Percentiles rank a stretch among this genome's conserved stretches.
These are phyloP conservation scores for Hipparchia sbordonii DNA, from an alignment of 2,888 invertebrate species.

Conservation along the genomic window DNA sequence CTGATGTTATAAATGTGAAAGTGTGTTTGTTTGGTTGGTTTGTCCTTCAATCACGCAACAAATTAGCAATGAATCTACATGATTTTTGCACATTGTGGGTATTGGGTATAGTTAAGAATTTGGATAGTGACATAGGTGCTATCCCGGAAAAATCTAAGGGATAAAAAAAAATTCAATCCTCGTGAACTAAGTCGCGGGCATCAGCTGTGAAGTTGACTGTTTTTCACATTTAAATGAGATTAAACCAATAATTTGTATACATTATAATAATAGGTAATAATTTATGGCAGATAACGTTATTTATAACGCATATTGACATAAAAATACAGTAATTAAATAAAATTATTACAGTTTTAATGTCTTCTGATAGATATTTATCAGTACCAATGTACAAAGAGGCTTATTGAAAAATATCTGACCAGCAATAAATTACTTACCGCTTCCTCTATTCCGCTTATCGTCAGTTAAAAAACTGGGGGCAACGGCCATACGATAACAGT, in stretches of 20 bases:
- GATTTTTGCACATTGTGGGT: too few species aligned
- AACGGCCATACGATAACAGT: constrained; percentile 59
- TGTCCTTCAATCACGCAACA: too few species aligned
- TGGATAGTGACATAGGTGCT: too few species aligned
- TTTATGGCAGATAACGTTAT: constrained; percentile 21
- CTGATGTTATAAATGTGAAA: too few species aligned
- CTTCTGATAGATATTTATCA: constrained; percentile 42
- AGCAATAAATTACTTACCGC: constrained; percentile 56
- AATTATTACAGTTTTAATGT: constrained; percentile 41
- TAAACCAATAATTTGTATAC: neutral
- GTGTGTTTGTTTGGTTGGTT: too few species aligned
- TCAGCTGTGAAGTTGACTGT: too few species aligned
- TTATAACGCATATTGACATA: constrained; percentile 31
- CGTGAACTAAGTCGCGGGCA: too few species aligned
- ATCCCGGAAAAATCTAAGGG: too few species aligned
- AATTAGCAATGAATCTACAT: too few species aligned
- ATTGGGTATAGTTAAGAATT: too few species aligned
- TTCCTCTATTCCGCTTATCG: constrained; percentile 71
- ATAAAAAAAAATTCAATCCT: too few species aligned
- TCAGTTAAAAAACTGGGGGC: constrained; percentile 56
- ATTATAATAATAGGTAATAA: neutral
- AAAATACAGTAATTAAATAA: constrained; percentile 42
- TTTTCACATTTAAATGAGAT: too few species aligned
- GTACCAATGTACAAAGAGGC: constrained; percentile 43
- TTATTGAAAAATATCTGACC: constrained; percentile 56